Evolutionary conservation across 1,140 invertebrate species (phyloP).

Genomic region (Psilanteris sp.): DNA sequence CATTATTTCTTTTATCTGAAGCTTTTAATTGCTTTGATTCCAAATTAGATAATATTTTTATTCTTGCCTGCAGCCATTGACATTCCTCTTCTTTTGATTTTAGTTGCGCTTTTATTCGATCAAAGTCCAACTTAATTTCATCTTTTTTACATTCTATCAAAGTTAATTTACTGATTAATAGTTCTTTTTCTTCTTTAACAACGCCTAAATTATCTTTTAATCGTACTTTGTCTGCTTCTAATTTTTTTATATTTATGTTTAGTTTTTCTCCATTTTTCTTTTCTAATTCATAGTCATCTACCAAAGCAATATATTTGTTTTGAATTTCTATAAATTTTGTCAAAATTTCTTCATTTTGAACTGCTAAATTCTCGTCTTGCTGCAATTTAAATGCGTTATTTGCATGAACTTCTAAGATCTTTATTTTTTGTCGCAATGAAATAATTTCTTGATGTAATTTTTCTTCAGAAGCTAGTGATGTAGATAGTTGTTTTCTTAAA

Average conservation of each 20-base stretch:
- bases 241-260: conserved; percentile 74
- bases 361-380: conserved; percentile 45
- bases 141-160: conserved; percentile 80
- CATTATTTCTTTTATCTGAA: conserved; percentile 71
- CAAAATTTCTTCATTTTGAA: conserved; percentile 46
- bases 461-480: conserved; percentile 65
- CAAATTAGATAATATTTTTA: conserved; percentile 70
- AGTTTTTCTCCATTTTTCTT: conserved; percentile 78
- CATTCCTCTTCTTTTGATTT: conserved; percentile 80
- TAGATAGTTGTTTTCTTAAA: conserved; percentile 66
- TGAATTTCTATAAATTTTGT: conserved; percentile 49
- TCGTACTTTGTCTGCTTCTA: conserved; percentile 78
- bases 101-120: conserved; percentile 80
- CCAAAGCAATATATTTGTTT: conserved; percentile 68
- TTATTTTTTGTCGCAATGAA: conserved; percentile 62
- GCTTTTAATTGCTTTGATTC: conserved; percentile 70
- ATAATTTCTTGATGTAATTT: conserved; percentile 66
- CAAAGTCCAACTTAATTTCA: conserved; percentile 80
- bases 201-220: conserved; percentile 81
- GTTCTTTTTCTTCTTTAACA: conserved; percentile 82
- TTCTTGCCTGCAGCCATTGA: conserved; percentile 78
- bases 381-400: conserved; percentile 57
- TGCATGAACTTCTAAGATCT: conserved; percentile 67
- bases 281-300: conserved; percentile 76
- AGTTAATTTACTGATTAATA: conserved; percentile 82